A percentile compares a stretch with the other conserved stretches of the same genome.
Conservation (phyloP, 2,797 vertebrate species). For the Eremophila alpestris region DNA sequence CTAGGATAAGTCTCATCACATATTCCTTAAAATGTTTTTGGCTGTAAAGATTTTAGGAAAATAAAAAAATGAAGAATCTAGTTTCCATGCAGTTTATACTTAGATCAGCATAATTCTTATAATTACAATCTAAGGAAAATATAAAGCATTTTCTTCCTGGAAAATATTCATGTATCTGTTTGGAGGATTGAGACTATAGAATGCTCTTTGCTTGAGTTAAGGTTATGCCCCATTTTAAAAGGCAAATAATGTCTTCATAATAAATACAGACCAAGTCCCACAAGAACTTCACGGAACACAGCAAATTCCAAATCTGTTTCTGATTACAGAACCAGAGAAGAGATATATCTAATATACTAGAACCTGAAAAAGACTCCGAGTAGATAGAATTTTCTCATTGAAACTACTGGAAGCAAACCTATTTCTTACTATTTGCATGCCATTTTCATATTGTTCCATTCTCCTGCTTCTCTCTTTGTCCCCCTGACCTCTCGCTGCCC, state of each 20-base stretch:
- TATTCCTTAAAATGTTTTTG: background rate
- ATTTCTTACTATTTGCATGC: background rate
- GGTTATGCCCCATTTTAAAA: background rate
- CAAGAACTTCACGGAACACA: background rate
- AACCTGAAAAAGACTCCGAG: background rate
- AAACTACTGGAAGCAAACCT: background rate
- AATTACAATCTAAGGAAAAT: background rate
- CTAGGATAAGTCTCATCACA: fast-evolving
- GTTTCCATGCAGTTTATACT: background rate
- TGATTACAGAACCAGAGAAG: background rate
- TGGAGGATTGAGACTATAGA: background rate
- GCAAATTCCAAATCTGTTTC: background rate
- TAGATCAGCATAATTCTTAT: background rate
- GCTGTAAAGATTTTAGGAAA: background rate
- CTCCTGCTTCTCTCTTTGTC: background rate
- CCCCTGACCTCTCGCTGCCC: fast-evolving
- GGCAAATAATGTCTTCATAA: background rate
- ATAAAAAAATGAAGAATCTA: background rate
- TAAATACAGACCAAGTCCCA: background rate
- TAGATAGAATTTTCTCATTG: background rate
- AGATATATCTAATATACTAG: background rate
- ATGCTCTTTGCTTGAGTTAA: background rate
- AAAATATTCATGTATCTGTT: background rate
- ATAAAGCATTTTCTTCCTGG: background rate
- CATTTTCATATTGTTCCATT: background rate